Base-by-base conservation (phyloP, 2,113 vertebrate genomes). In the Amblyornis subalaris region DNA sequence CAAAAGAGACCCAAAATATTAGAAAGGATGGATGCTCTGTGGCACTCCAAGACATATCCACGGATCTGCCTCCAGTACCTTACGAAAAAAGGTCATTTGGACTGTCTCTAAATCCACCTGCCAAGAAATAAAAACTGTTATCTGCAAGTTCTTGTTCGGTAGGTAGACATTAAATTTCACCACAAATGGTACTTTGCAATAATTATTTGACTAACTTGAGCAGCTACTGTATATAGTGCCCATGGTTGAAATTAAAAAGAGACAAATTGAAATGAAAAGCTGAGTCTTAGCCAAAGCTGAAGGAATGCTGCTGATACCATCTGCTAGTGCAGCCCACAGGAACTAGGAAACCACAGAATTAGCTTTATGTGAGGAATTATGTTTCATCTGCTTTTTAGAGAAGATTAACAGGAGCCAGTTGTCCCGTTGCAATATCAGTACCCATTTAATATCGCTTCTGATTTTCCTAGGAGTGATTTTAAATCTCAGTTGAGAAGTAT, bases 161-260 rank as follows among this genome's bases (percentile, higher is more conserved):
- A 84, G 40, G 50, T 81, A 93, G 55, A 70, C 9, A 24, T 38
- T 67, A 87, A 88, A 83, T 92, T 85, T 91, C 64, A 62, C 36
- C 28, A 67, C 58, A 93, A 93, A 89, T 36, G 36, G 36, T 87
- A n/a, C 83, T 95, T 93, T 91, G 53, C 76, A 69, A 85, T 82
- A 92, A 94, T 86, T 94, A 91, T 95, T 96, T 92, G 16, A 88
- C 77, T 90, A 94, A 91, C 74, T 84, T 5, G 14, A 95, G 74
- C 83, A 88, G 77, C 91, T 94, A 91, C 73, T 55, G 26, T 61
- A 73, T 93, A 94, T 85, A 72, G 47, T 76, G 25, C 89, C 91
- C 85, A 70, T 85, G 78, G 88, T 5, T 92, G 83, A 84, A 95
- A 65, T 77, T 91, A 95, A 94, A 81, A 94, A 83, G 77, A 90